These are phyloP conservation scores for Sebastes vulpes DNA, from an alignment of 2,797 vertebrate genomes.

Conservation along the genomic window DNA sequence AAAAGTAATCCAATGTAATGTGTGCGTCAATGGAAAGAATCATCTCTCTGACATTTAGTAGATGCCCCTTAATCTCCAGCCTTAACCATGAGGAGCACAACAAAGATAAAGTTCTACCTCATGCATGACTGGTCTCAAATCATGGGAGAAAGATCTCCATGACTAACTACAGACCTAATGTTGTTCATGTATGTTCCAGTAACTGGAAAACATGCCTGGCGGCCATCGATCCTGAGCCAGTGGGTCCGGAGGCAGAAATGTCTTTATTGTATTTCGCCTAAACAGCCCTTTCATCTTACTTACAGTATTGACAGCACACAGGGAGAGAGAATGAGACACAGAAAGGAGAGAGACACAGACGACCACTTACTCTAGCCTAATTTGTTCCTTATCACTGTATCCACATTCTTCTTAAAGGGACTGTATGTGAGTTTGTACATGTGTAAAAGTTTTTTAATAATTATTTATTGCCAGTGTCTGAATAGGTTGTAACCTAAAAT, in stretches of 20 bases:
- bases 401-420: slow-evolving; percentile 16
- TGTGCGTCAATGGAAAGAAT: slow-evolving; percentile 7
- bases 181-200: slow-evolving; percentile 74
- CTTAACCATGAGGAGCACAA: background rate
- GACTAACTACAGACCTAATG: slow-evolving; percentile 64
- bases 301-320: slow-evolving; percentile 73
- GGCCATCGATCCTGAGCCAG: slow-evolving; percentile 73
- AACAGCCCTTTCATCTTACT: slow-evolving; percentile 82
- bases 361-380: slow-evolving; percentile 24
- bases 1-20: slow-evolving; percentile 18
- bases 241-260: slow-evolving; percentile 74
- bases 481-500: no score
- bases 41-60: slow-evolving; percentile 20
- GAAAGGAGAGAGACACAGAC: slow-evolving; percentile 25
- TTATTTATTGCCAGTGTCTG: no score
- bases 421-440: no score
- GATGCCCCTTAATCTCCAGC: slow-evolving; percentile 9
- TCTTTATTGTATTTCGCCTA: slow-evolving; percentile 85
- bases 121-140: slow-evolving; percentile 42
- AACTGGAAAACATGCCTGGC: slow-evolving; percentile 80
- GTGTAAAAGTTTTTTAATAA: no score
- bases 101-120: slow-evolving; percentile 21
- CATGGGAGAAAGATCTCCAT: slow-evolving; percentile 46
- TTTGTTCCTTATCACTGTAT: slow-evolving; percentile 42
- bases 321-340: slow-evolving; percentile 35